phyloP scores from a whole-genome alignment of 2,113 vertebrate genomes.

The Dendrocopos noguchii region DNA sequence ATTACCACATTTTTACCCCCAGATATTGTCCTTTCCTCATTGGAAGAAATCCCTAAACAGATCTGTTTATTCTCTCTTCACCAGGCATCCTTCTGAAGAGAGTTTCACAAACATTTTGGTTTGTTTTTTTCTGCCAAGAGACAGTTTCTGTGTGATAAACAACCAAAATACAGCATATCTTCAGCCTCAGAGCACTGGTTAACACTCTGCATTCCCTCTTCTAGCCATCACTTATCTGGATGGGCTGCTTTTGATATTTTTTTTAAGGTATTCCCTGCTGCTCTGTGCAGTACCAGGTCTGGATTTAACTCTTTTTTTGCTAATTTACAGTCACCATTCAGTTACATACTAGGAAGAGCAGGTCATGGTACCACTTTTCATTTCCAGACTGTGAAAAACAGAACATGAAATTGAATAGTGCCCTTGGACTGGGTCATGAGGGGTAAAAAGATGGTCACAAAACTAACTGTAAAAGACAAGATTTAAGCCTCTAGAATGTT shows the following conservation, averaged over 20 bases:
- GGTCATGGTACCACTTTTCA: not conserved
- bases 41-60: not conserved
- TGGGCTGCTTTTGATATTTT: not conserved
- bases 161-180: rapidly evolving
- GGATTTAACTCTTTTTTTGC: not conserved
- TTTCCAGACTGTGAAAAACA: not conserved
- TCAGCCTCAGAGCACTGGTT: not conserved
- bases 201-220: not conserved
- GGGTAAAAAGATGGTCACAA: not conserved
- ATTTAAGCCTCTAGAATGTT: not conserved
- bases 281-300: not conserved
- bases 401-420: not conserved
- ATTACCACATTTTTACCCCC: rapidly evolving
- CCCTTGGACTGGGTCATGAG: not conserved
- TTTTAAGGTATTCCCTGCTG: not conserved
- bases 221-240: not conserved
- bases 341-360: not conserved
- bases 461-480: not conserved
- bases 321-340: not conserved
- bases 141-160: not conserved
- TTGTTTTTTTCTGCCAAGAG: not conserved
- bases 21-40: not conserved
- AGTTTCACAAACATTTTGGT: not conserved
- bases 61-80: not conserved
- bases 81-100: not conserved